These are phyloP conservation scores for Asobara japonica DNA, from an alignment of 1,140 invertebrate species.

Conservation along the genomic window DNA sequence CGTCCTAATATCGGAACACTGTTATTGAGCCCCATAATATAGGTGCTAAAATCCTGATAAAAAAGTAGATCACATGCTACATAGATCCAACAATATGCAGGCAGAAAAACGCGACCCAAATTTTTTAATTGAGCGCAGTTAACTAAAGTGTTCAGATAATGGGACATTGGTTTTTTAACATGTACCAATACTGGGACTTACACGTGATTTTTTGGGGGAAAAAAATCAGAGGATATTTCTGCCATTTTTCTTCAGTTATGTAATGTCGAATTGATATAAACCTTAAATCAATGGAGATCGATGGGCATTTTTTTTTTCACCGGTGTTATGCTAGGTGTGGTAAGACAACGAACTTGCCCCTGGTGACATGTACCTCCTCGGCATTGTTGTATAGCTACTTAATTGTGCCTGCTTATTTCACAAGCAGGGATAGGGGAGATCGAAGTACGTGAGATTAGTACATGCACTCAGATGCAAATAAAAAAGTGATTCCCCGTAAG, in stretches of 20 bases:
- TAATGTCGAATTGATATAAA: not conserved
- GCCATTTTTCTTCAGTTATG: not conserved
- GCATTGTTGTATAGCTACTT: constrained; percentile 69
- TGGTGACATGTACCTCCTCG: constrained; percentile 66
- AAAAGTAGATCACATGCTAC: no score
- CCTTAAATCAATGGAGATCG: not conserved
- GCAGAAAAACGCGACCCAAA: no score
- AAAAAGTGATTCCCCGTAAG: no score
- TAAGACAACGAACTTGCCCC: constrained; percentile 64
- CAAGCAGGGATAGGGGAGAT: constrained; percentile 59
- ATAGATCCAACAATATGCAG: no score
- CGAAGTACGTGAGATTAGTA: constrained; percentile 65
- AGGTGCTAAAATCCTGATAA: no score
- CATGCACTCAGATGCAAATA: constrained; percentile 49
- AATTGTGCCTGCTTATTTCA: constrained; percentile 50
- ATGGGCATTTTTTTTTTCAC: not conserved
- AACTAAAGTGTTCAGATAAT: no score
- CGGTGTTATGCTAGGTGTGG: constrained; percentile 60
- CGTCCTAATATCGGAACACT: no score
- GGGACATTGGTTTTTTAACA: no score
- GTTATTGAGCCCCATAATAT: no score
- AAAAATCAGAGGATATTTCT: no score
- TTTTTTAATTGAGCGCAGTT: no score
- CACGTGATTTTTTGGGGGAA: not conserved
- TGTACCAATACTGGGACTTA: no score